Conservation (phyloP, 2,797 vertebrate genomes). For the Pempheris klunzingeri region DNA sequence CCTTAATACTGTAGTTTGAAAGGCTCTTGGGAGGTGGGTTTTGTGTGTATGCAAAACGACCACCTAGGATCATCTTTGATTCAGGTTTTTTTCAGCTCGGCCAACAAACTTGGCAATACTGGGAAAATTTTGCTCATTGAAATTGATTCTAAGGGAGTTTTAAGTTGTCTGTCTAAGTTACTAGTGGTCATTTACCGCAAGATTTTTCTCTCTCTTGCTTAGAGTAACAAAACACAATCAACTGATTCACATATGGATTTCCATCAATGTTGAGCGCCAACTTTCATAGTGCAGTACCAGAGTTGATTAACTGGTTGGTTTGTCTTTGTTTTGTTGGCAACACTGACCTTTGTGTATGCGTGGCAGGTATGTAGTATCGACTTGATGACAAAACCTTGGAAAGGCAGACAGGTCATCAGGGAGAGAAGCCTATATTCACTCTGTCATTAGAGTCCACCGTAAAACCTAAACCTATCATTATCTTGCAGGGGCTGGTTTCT, state of each 20-base stretch:
- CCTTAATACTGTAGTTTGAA: constrained; percentile 69
- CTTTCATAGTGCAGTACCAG: constrained; percentile 1
- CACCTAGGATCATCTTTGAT: constrained; percentile 60
- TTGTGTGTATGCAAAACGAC: constrained; percentile 71
- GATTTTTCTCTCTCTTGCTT: not conserved
- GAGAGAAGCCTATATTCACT: constrained; percentile 33
- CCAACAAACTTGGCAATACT: constrained; percentile 9
- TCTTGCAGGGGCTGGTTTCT: constrained; percentile 25
- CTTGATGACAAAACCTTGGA: constrained; percentile 40
- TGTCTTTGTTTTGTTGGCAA: constrained; percentile 58
- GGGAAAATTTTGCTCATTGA: constrained; percentile 1
- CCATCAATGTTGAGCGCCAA: not conserved
- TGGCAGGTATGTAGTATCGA: constrained; percentile 64
- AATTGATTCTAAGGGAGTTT: not conserved
- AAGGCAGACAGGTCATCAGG: constrained; percentile 41
- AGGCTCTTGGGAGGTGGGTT: constrained; percentile 52
- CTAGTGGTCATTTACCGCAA: not conserved
- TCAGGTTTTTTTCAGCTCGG: constrained; percentile 46
- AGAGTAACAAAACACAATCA: not conserved
- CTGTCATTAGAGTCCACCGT: constrained; percentile 54
- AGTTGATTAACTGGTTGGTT: constrained; percentile 50
- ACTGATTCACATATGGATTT: constrained; percentile 6
- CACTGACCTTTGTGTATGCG: constrained; percentile 54
- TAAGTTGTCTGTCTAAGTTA: constrained; percentile 3
- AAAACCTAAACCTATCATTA: constrained; percentile 59